Evolutionary conservation across 2,113 vertebrate species (phyloP), one percentile per base, ranked within the genome.

Genomic region (Carassius gibelio): DNA sequence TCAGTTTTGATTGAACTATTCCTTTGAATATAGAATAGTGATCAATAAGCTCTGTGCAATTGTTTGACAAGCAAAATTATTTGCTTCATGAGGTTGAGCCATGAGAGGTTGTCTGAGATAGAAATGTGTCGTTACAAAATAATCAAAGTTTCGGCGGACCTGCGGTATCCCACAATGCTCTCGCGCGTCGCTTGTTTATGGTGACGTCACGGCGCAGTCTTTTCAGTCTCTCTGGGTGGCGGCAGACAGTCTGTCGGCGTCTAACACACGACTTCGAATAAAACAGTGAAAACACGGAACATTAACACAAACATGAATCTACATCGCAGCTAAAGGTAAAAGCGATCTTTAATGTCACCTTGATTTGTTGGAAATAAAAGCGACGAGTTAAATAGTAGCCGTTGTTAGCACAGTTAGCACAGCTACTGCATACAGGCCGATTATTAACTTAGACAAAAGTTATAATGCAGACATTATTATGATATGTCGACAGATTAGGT

Each of bases 141-240:
- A 45, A 11, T 64, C n/a, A 30, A 30, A 14, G 23, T 26, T 30
- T 13, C 30, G 30, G 89, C 91, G 86, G 90, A 91, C 90, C 90
- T 89, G 21, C 15, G 45, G 30, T 84, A 8, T 84, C 80, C 93
- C 93, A 94, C 19, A 87, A 89, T 89, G 90, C 90, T 81, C 34
- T 76, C 26, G 85, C 75, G 11, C 88, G 1, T 6, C 23, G 34
- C 86, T 88, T 91, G 90, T 92, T 94, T 88, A 68, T 89, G 88
- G 81, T 93, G 92, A 93, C 92, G 91, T 93, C 91, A 89, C 74
- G 19, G 79, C 36, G 83, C 90, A 85, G 62, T 34, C 81, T 74
- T 69, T 82, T 55, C 71, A 85, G 76, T 84, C 84, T 74, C 86
- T 87, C 90, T 90, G 59, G 90, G 93, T 92, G 93, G 92, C 82